Evolutionary conservation across 2,888 invertebrate genomes (phyloP).

Genomic region (Enchytraeus crypticus): DNA sequence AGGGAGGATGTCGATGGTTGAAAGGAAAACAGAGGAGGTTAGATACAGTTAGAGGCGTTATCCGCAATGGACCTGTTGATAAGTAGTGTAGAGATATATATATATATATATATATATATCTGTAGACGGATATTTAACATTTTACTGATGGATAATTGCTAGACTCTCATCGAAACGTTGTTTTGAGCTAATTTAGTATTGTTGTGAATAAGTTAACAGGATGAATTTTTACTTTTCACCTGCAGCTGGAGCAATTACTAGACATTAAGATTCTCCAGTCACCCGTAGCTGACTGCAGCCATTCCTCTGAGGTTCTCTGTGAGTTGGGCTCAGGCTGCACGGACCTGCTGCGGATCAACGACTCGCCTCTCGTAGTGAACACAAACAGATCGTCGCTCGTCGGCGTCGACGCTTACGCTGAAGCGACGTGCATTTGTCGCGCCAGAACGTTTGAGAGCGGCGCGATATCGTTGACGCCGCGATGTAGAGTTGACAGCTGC

Average conservation of each 20-base stretch:
- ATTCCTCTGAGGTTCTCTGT: background rate
- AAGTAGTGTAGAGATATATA: too few species aligned
- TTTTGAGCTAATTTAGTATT: too few species aligned
- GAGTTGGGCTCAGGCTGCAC: conserved; percentile 65
- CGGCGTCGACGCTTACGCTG: conserved; percentile 68
- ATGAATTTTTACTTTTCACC: conserved; percentile 1
- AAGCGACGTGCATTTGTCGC: conserved; percentile 56
- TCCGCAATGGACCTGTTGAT: too few species aligned
- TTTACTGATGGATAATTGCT: too few species aligned
- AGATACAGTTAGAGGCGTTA: too few species aligned
- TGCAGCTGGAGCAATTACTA: conserved; percentile 66
- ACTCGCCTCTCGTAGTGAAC: conserved; percentile 65
- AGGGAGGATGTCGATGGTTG: too few species aligned
- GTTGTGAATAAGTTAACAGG: too few species aligned
- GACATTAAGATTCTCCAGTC: conserved; percentile 95
- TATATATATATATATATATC: too few species aligned
- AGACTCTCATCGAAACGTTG: too few species aligned
- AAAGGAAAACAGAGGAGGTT: too few species aligned
- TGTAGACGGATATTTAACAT: too few species aligned
- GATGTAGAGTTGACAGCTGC: conserved; percentile 71
- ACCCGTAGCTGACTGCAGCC: conserved; percentile 63
- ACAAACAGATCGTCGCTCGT: conserved; percentile 93
- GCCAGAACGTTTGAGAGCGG: background rate
- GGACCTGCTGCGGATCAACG: conserved; percentile 64
- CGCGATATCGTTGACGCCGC: background rate